Percentiles rank a stretch among this genome's conserved stretches.
These are phyloP conservation scores for Troglohyphantes excavatus DNA, from an alignment of 2,888 invertebrate species.

Conservation along the genomic window DNA sequence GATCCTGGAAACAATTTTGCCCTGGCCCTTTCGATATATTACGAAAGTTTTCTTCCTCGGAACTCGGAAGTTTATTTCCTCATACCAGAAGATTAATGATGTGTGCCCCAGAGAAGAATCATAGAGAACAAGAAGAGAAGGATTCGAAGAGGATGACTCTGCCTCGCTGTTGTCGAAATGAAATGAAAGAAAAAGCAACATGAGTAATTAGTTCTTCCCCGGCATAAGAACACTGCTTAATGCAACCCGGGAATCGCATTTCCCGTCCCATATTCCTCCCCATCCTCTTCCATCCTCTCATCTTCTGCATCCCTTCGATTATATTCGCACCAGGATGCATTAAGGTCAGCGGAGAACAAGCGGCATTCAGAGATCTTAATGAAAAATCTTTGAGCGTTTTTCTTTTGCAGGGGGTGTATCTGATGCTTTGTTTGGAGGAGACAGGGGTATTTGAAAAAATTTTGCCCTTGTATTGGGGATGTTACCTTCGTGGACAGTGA, in stretches of 20 bases:
- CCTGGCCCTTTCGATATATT: conserved; percentile 76
- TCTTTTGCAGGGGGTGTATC: no score
- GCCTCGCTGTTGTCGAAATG: conserved; percentile 76
- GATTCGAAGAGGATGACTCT: conserved; percentile 57
- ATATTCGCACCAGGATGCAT: neutral
- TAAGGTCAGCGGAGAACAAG: neutral
- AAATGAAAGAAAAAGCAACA: conserved; percentile 79
- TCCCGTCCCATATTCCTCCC: conserved; percentile 27
- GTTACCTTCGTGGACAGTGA: no score
- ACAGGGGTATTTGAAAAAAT: no score
- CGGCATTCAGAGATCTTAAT: neutral
- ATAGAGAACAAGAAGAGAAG: conserved; percentile 46
- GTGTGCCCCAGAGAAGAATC: conserved; percentile 72
- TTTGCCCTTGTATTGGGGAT: no score
- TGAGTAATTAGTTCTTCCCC: conserved; percentile 78
- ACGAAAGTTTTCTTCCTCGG: conserved; percentile 75
- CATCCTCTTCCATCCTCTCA: no score
- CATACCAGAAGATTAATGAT: conserved; percentile 76
- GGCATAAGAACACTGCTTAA: conserved; percentile 74
- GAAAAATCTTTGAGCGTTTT: no score
- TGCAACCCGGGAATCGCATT: conserved; percentile 71
- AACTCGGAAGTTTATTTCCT: conserved; percentile 78
- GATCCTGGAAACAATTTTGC: conserved; percentile 69
- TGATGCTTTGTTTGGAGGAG: no score
- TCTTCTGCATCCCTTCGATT: conserved; percentile 4